These are phyloP conservation scores for Lasioglossum lativentre DNA, from an alignment of 2,888 invertebrate species.

Conservation along the genomic window DNA sequence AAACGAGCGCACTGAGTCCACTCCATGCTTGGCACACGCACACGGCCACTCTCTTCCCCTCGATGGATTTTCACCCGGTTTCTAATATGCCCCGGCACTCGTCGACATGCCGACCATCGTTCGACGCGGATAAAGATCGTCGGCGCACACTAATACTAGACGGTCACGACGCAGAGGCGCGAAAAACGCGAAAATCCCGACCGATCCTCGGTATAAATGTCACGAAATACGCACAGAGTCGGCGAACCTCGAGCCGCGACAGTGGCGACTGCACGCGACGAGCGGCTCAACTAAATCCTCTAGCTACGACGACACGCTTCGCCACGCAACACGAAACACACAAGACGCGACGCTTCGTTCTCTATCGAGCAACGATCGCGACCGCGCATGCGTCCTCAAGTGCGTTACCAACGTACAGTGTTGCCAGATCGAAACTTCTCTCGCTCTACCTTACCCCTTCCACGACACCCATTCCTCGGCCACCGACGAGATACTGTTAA, in stretches of 20 bases:
- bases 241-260: slow-evolving; percentile 71
- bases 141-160: slow-evolving; percentile 57
- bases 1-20: slow-evolving; percentile 76
- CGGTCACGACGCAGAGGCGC: slow-evolving; percentile 63
- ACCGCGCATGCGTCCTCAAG: background rate
- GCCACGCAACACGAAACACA: background rate
- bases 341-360: background rate
- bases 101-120: slow-evolving; percentile 52
- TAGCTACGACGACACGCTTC: slow-evolving; percentile 23
- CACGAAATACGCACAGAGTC: slow-evolving; percentile 67
- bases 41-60: slow-evolving; percentile 54
- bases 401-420: background rate
- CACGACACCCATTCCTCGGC: too few relatives aligned
- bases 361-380: background rate
- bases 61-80: slow-evolving; percentile 35
- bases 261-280: slow-evolving; percentile 72
- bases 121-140: slow-evolving; percentile 54
- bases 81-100: slow-evolving; percentile 53
- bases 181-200: slow-evolving; percentile 67
- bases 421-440: background rate
- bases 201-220: slow-evolving; percentile 64
- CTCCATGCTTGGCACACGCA: slow-evolving; percentile 78
- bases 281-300: slow-evolving; percentile 51
- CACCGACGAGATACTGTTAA: too few relatives aligned
- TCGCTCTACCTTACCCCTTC: too few relatives aligned